phyloP scores from a whole-genome alignment of 2,113 vertebrate species.

The Pseudonaja textilis region DNA sequence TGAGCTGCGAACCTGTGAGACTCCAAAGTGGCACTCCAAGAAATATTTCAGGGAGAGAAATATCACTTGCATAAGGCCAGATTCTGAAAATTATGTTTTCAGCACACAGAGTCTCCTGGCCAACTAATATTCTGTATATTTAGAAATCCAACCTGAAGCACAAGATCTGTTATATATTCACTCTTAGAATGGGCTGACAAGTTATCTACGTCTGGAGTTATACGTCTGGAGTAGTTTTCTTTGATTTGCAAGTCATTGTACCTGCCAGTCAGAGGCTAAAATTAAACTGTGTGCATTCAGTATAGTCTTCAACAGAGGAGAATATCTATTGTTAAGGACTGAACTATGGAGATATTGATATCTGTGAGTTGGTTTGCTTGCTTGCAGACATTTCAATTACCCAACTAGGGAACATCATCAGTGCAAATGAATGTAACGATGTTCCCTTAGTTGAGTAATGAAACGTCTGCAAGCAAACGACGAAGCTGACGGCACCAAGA shows the following conservation, averaged over 20 bases:
- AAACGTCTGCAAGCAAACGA: not conserved
- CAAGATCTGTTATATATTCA: not conserved
- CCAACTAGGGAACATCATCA: not conserved
- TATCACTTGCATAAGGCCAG: not conserved
- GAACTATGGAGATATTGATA: not conserved
- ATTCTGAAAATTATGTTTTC: slow-evolving; percentile 14
- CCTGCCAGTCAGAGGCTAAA: not conserved
- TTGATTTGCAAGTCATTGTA: not conserved
- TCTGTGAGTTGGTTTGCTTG: not conserved
- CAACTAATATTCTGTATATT: not conserved
- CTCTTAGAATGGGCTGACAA: not conserved
- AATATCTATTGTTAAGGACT: not conserved
- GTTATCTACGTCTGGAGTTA: not conserved
- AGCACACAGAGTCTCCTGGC: not conserved
- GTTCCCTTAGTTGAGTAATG: not conserved
- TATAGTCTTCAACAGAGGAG: not conserved
- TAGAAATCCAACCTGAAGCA: not conserved
- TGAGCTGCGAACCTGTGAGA: not conserved
- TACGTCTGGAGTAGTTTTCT: not conserved
- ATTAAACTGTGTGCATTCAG: not conserved
- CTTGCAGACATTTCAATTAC: not conserved
- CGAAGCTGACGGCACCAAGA: not conserved
- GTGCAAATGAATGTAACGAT: not conserved
- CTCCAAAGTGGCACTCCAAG: not conserved
- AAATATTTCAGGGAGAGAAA: slow-evolving; percentile 8